Base-by-base conservation (phyloP, 2,888 invertebrate species). In the Lacanobia wlatinum region DNA sequence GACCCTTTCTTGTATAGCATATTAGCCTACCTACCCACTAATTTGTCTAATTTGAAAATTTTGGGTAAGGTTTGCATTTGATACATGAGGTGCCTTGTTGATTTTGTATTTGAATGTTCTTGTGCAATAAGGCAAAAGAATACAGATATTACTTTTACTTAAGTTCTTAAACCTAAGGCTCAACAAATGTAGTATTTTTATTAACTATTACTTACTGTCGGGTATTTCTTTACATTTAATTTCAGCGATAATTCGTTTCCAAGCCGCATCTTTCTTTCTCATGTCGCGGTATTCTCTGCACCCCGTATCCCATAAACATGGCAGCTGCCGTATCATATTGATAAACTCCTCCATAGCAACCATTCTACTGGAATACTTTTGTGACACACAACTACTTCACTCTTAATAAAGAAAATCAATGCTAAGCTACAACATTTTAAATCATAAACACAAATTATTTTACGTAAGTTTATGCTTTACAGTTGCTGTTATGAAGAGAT, bases 231-330 rank as follows among this genome's bases (percentile, higher is more conserved):
- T 76, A 38, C 64, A 76, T 72, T 86, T 85, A 48, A 87, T 70
- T 75, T 87, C 84, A n/a, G 78, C 60, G 0, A 86, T 79, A 38
- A 87, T 82, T 72, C 82, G 70, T 73, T 79, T 84, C 86, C 87
- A 86, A 40, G 87, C 87, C 8, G 70, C 28, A 21, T 86, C 84
- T 67, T 85, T 86, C 43, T 78, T 85, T 28, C 80, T 80, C 77
- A 85, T 79, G 21, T 86, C 86, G 14, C 86, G 77, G 43, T 86
- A 86, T 43, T 87, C 84, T n/a, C 76, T 74, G 61, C 82, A 84
- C 9, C 84, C 78, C 9, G 78, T 82, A 40, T 86, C 87, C 87
- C 86, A 86, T 18, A 86, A 76, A 65, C 87, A 86, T 23, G 86
- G 86, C 50, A 79, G 34, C 55, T 84, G 84, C 43, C 77, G 76